Base-by-base conservation (phyloP, 2,888 invertebrate genomes). In the Apeira syringaria region DNA sequence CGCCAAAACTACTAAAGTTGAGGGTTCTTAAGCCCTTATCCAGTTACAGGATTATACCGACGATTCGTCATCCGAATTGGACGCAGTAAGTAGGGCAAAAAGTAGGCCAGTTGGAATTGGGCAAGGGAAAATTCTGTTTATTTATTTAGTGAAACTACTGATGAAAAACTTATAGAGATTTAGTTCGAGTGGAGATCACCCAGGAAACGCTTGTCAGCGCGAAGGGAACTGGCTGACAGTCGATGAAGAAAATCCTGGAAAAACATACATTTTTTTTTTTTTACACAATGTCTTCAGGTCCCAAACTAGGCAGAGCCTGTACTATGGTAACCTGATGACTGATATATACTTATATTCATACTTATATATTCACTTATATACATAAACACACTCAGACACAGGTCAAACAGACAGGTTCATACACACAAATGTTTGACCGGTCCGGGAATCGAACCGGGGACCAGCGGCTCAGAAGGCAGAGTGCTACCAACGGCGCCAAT, bases 51-150 rank as follows among this genome's bases (percentile, higher is more conserved):
- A 46, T 40, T 40, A 44, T 29, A 37, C 15, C 45, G 25, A 12
- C 35, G 9, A 31, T 46, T 46, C 39, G 39, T 46, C 45, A 46
- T 40, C 31, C 11, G 11, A 37, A 25, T 38, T 29, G 44, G 37
- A 41, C 42, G 13, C 1, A 11, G 31, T 22, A 46, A 27, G 15
- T 39, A 24, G 39, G 39, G 17, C 35, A 32, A 22, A 26, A 39
- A 45, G 13, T 40, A 29, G 44, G 38, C 8, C 45, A 30, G 11
- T 6, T 2, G n/a, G 13, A 13, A 38, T 44, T 26, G 35, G 24
- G 8, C 9, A 18, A 39, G 24, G 8, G 8, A 18, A 24, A 33
- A 20, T 11, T 26, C 29, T 35, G 26, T 31, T 34, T 41, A 22
- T 26, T 26, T 43, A 36, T 42, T 42, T 18, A 30, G 35, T 22